Conservation (phyloP, 2,113 vertebrate species). For the Arothron firmamentum region DNA sequence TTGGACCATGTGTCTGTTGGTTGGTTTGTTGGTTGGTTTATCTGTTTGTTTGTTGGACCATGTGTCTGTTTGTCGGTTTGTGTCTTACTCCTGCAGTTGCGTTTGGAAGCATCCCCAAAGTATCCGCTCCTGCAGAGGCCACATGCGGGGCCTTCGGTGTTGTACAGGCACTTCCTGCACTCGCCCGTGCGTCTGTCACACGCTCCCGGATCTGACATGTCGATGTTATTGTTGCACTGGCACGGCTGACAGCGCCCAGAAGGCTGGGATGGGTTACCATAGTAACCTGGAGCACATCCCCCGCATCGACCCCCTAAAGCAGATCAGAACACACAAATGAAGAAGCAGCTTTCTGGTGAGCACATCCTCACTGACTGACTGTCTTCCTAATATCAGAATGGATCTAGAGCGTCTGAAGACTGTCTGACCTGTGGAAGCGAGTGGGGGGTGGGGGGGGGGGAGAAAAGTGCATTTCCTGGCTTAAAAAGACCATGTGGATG, state of each 20-base stretch:
- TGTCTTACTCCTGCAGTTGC: slow-evolving; percentile 89
- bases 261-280: slow-evolving; percentile 84
- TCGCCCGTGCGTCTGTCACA: slow-evolving; percentile 83
- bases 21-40: not conserved
- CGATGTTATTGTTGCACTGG: slow-evolving; percentile 91
- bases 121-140: slow-evolving; percentile 83
- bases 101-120: slow-evolving; percentile 83
- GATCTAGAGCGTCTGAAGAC: slow-evolving; percentile 4
- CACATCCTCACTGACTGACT: too few species aligned
- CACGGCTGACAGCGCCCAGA: slow-evolving; percentile 86
- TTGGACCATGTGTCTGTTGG: not conserved
- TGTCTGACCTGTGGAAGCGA: too few species aligned
- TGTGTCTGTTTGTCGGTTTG: too few species aligned
- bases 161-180: slow-evolving; percentile 88
- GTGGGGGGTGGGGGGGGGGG: too few species aligned
- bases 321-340: not conserved
- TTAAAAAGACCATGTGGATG: too few species aligned
- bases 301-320: slow-evolving; percentile 83
- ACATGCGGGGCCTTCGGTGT: slow-evolving; percentile 85
- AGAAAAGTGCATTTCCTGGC: not conserved
- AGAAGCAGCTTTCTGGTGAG: not conserved
- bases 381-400: too few species aligned
- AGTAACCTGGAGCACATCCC: slow-evolving; percentile 90
- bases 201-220: slow-evolving; percentile 77
- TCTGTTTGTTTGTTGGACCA: not conserved